A percentile compares a stretch with the other conserved stretches of the same genome.
Conservation (phyloP, 2,888 invertebrate genomes). For the Ormyrus nitidulus region DNA sequence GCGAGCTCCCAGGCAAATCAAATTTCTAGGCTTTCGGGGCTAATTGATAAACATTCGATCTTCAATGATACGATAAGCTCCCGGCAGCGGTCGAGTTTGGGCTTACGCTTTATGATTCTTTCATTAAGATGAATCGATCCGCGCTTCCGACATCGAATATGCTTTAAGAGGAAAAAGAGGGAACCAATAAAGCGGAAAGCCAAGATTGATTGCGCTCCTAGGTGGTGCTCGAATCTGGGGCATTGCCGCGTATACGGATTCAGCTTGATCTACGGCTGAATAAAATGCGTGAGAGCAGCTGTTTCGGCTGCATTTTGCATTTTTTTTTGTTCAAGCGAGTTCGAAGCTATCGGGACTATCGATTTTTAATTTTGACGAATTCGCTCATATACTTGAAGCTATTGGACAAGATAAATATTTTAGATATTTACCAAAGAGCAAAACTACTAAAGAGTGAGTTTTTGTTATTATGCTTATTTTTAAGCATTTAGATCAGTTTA, state of each 20-base stretch:
- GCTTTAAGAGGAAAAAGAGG: slow-evolving; percentile 6
- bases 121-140: slow-evolving; percentile 49
- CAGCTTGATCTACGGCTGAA: slow-evolving; percentile 36
- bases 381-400: background rate
- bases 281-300: background rate
- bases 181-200: slow-evolving; percentile 60
- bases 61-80: slow-evolving; percentile 21
- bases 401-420: too few relatives aligned
- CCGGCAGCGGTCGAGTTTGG: background rate
- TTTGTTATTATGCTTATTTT: too few relatives aligned
- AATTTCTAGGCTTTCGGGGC: slow-evolving; percentile 5
- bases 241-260: slow-evolving; percentile 33
- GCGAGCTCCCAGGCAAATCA: background rate
- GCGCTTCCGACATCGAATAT: slow-evolving; percentile 16
- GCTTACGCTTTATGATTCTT: slow-evolving; percentile 46
- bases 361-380: too few relatives aligned
- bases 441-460: too few relatives aligned
- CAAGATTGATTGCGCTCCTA: slow-evolving; percentile 60
- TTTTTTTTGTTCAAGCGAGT: too few relatives aligned
- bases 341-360: too few relatives aligned
- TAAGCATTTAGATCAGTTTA: too few relatives aligned
- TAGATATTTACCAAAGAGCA: too few relatives aligned
- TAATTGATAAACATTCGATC: slow-evolving; percentile 18
- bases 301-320: too few relatives aligned
- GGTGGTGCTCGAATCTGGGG: slow-evolving; percentile 61